Evolutionary conservation across 2,797 vertebrate genomes (phyloP), one percentile per base, ranked within the genome.

Genomic region (Phoebastria nigripes): DNA sequence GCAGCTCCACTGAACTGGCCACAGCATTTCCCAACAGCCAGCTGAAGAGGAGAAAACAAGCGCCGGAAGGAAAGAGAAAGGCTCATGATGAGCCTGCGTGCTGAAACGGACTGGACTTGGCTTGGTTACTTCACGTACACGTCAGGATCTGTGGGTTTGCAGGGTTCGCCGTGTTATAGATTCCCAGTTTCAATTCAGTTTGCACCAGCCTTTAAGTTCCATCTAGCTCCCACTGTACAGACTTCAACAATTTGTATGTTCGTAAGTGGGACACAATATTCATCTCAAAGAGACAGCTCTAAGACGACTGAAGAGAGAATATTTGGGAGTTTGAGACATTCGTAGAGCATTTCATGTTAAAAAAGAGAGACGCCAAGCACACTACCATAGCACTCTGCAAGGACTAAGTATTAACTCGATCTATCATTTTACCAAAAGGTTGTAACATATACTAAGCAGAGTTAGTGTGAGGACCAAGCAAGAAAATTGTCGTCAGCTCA

Each of bases 401-500:
- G 65, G 59, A 66, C 46, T 47, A 65, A 61, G 42, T 71, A 85
- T 25, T 78, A 87, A 76, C 25, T 88, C 69, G 17, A 77, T 24
- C 59, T 81, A 25, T 31, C n/a, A 31, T 70, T 71, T 77, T 74
- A 82, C 39, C 51, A 83, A 37, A 65, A 93, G 33, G 7, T 88
- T 93, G 28, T 74, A 79, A 82, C 25, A 65, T 46, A 59, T 26
- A 74, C n/a, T 51, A 69, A 74, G 65, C 59, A 78, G 67, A 85
- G 49, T 28, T 3, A 62, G n/a, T n/a, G 55, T 73, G 66, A 91
- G n/a, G 12, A 88, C 29, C 56, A 72, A 93, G 54, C 54, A 94
- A 66, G 44, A 77, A 88, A 90, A 66, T 31, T 18, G 56, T 42
- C 15, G 2, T 52, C 73, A 71, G 80, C 82, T 96, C 77, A 86